Evolutionary conservation across 2,888 invertebrate genomes (phyloP), one percentile per base, ranked within the genome.

Genomic region (Rhingia campestris): DNA sequence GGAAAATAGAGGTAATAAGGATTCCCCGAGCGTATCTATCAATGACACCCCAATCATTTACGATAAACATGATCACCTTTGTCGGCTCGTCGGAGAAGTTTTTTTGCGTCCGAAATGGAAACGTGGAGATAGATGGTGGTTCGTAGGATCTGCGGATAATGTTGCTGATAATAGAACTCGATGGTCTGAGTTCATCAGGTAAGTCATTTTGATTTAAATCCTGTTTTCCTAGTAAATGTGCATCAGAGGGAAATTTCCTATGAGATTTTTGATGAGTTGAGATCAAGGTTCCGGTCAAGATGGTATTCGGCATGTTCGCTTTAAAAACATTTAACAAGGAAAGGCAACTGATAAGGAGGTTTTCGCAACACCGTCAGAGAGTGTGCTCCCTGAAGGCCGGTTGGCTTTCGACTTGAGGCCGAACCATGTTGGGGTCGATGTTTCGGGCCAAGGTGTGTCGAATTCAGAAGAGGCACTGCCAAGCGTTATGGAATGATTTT

Each of bases 401-500:
- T n/a, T n/a, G n/a, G n/a, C n/a, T n/a, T n/a, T n/a, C n/a, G n/a
- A n/a, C n/a, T n/a, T n/a, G n/a, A n/a, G n/a, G n/a, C n/a, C n/a
- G n/a, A n/a, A n/a, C n/a, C n/a, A n/a, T n/a, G n/a, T n/a, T n/a
- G n/a, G n/a, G 22, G 22, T 22, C 22, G 22, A 22, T 22, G 22
- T 22, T 22, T 22, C 22, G 22, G 22, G 22, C 22, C 22, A 22
- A 22, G 1, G 22, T 22, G 22, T 2, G 22, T 22, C 22, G 2
- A 22, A 22, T 22, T 22, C 22, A 2, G 22, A 2, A 47, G 54
- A 39, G 43, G 63, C 4, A 45, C 63, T 2, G 54, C 30, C 0
- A 73, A 73, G 6, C n/a, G 73, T 6, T 73, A 63, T 30, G 73
- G 63, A 0, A 72, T 73, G 53, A 63, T 63, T 10, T 73, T 73